phyloP scores from a whole-genome alignment of 2,888 invertebrate species.

The Pegoplata infirma region DNA sequence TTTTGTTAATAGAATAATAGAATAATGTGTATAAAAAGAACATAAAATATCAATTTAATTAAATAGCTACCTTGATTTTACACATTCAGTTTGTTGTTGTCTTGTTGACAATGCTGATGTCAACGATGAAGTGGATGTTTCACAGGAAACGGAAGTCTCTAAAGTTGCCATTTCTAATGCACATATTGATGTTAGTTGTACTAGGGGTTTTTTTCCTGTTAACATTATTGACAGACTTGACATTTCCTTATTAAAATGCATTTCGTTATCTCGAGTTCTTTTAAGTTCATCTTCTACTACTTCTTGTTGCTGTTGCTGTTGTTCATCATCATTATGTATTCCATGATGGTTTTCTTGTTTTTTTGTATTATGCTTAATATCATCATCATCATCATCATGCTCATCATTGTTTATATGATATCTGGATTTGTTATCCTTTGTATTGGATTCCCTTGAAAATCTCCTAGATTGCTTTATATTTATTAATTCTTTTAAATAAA shows the following conservation, averaged over 20 bases:
- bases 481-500: conserved; percentile 44
- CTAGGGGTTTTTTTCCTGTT: conserved; percentile 51
- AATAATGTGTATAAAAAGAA: conserved; percentile 8
- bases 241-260: conserved; percentile 42
- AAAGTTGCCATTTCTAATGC: conserved; percentile 24
- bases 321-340: conserved; percentile 5
- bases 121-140: conserved; percentile 23
- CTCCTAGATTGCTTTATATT: conserved; percentile 17
- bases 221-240: conserved; percentile 39
- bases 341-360: not conserved
- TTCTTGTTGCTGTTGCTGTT: conserved; percentile 1
- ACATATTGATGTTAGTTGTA: conserved; percentile 29
- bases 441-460: no score
- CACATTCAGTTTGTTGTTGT: conserved; percentile 4
- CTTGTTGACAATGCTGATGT: not conserved
- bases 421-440: conserved; percentile 2
- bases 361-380: not conserved
- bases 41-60: conserved; percentile 42
- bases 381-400: not conserved
- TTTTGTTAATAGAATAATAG: conserved; percentile 19
- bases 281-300: conserved; percentile 4
- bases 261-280: conserved; percentile 10
- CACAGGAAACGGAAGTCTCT: conserved; percentile 47
- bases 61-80: conserved; percentile 57
- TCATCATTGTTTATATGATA: no score